A percentile compares a stretch with the other conserved stretches of the same genome.
These are phyloP conservation scores for Phasianus colchicus DNA, from an alignment of 2,113 vertebrate species.

Conservation along the genomic window DNA sequence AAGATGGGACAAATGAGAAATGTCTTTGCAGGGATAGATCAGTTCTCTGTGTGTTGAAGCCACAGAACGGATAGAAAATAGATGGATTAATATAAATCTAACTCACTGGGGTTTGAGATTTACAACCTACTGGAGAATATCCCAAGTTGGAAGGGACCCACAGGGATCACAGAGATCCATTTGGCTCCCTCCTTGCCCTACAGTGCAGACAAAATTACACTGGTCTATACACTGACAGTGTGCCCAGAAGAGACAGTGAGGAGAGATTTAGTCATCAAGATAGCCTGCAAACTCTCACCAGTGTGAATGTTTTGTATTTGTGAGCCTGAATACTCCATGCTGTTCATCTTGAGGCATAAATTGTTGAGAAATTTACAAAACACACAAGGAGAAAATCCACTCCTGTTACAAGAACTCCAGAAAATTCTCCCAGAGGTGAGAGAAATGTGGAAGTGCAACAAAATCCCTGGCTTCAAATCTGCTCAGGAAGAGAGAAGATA, in stretches of 20 bases:
- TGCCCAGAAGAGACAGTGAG: not conserved
- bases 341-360: not conserved
- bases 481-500: not conserved
- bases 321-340: not conserved
- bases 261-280: not conserved
- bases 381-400: rapidly evolving
- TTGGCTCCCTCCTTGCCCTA: not conserved
- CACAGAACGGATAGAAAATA: not conserved
- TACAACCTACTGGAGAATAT: not conserved
- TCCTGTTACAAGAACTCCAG: rapidly evolving
- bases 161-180: no score
- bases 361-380: not conserved
- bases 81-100: not conserved
- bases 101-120: not conserved
- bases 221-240: no score
- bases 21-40: not conserved
- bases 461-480: not conserved
- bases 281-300: not conserved
- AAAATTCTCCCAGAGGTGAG: not conserved
- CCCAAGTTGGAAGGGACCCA: no score
- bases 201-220: not conserved
- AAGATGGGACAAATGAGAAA: not conserved
- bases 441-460: rapidly evolving
- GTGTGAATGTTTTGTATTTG: not conserved
- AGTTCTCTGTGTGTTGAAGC: not conserved